A percentile compares a stretch with the other conserved stretches of the same genome.
These are phyloP conservation scores for Mustela nigripes DNA, from an alignment of 2,113 vertebrate genomes.

Conservation along the genomic window DNA sequence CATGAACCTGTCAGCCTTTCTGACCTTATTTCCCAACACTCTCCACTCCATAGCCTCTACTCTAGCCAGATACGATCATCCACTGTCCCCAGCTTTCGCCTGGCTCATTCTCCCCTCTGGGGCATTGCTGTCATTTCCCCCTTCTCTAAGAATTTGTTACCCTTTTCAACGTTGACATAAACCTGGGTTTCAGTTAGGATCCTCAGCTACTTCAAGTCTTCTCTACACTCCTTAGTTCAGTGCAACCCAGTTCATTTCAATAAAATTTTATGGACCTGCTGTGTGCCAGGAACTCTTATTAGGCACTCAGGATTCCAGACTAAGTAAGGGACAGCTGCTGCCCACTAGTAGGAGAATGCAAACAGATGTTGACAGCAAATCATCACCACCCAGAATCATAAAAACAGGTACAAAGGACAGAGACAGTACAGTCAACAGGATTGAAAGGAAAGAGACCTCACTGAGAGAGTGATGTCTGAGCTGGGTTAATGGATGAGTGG, in stretches of 20 bases:
- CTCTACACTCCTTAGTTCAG: background rate
- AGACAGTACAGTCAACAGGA: background rate
- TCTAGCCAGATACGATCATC: background rate
- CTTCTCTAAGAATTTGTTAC: background rate
- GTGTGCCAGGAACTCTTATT: background rate
- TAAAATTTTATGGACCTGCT: background rate
- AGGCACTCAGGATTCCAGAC: background rate
- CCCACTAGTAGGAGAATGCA: background rate
- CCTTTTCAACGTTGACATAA: background rate
- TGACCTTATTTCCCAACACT: slow-evolving; percentile 30
- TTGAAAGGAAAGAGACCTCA: background rate
- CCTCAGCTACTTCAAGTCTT: background rate
- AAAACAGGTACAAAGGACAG: background rate
- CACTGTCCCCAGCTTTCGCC: background rate
- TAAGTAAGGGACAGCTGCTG: background rate
- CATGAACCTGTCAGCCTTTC: background rate
- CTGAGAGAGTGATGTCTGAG: background rate
- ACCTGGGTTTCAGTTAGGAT: background rate
- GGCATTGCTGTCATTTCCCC: background rate
- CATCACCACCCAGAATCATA: background rate
- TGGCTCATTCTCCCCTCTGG: background rate
- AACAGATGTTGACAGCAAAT: background rate
- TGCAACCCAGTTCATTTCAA: background rate
- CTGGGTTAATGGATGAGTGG: background rate
- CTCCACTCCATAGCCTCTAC: background rate